phyloP scores from a whole-genome alignment of 2,888 invertebrate species.

The Synanthedon tipuliformis region DNA sequence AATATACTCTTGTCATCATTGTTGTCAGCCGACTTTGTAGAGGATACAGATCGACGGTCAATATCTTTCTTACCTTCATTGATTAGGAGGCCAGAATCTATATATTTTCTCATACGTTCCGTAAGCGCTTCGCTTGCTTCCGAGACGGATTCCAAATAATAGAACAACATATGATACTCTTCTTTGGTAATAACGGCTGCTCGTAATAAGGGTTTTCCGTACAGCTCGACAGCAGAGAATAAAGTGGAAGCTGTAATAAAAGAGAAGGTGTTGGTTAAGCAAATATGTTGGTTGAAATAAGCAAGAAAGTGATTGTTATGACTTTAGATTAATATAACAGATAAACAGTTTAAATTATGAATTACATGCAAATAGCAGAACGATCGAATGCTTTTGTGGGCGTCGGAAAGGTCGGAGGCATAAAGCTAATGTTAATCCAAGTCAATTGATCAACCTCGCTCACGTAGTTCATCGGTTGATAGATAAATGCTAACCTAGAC shows the following conservation, averaged over 20 bases:
- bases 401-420: constrained; percentile 32
- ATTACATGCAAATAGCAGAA: constrained; percentile 6
- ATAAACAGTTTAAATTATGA: constrained; percentile 3
- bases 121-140: constrained; percentile 60
- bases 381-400: constrained; percentile 16
- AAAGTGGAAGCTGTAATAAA: constrained; percentile 64
- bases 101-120: constrained; percentile 61
- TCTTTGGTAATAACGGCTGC: constrained; percentile 62
- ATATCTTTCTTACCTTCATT: constrained; percentile 30
- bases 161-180: constrained; percentile 67
- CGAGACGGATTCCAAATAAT: constrained; percentile 61
- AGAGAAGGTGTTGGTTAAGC: constrained; percentile 20
- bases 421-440: constrained; percentile 10
- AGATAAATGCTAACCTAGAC: constrained; percentile 33
- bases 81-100: constrained; percentile 58
- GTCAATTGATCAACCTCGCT: constrained; percentile 41
- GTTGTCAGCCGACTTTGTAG: constrained; percentile 22
- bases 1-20: constrained; percentile 51
- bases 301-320: not conserved
- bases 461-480: constrained; percentile 27
- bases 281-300: not conserved
- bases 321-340: constrained; percentile 5
- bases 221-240: constrained; percentile 73
- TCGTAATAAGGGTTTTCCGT: constrained; percentile 70
- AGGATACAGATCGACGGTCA: constrained; percentile 21